These are phyloP conservation scores for Emys orbicularis DNA, from an alignment of 2,797 vertebrate genomes.

Conservation along the genomic window DNA sequence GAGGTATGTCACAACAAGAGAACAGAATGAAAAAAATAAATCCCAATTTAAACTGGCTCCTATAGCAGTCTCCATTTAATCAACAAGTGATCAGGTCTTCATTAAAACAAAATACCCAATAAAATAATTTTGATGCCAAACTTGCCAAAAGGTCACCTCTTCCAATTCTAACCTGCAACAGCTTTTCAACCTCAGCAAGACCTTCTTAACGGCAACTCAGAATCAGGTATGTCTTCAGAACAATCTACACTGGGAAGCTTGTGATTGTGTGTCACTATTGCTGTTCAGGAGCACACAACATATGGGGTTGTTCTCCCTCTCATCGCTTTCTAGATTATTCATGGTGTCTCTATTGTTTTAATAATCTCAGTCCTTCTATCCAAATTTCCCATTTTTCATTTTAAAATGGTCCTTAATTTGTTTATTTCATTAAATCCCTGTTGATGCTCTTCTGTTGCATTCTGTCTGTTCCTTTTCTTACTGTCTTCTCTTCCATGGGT, in stretches of 20 bases:
- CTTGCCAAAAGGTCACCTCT: not conserved
- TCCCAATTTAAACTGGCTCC: not conserved
- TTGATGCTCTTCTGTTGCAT: accelerated
- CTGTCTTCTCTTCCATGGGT: not conserved
- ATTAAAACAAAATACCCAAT: not conserved
- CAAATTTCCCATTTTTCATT: not conserved
- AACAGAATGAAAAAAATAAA: slow-evolving; percentile 6
- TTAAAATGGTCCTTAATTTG: not conserved
- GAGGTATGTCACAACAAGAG: not conserved
- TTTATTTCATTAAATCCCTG: not conserved
- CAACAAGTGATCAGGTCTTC: not conserved
- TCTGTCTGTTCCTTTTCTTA: not conserved
- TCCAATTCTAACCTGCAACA: not conserved
- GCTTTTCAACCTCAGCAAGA: not conserved
- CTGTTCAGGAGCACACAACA: not conserved
- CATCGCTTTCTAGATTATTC: not conserved
- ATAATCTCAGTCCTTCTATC: not conserved
- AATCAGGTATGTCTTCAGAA: not conserved
- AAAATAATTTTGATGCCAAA: not conserved
- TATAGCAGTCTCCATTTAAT: not conserved
- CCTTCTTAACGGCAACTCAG: accelerated
- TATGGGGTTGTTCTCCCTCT: not conserved
- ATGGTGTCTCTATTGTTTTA: not conserved
- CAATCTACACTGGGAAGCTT: not conserved
- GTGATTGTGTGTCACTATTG: not conserved